phyloP scores from a whole-genome alignment of 2,888 invertebrate genomes.

The Acheta domesticus region DNA sequence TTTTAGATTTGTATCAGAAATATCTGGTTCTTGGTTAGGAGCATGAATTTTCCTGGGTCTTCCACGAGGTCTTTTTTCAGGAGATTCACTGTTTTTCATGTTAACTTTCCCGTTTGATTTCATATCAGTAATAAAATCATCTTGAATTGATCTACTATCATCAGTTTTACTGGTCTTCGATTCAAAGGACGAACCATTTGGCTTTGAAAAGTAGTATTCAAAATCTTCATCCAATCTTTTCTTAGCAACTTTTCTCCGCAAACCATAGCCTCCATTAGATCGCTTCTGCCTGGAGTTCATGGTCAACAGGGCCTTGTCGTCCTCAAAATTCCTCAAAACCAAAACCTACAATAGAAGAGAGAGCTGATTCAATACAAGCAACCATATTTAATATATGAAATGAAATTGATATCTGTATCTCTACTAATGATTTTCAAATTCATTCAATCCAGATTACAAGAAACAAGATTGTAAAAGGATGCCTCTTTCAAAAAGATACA shows the following conservation, averaged over 20 bases:
- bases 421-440: neutral
- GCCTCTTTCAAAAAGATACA: neutral
- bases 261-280: slow-evolving; percentile 37
- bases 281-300: slow-evolving; percentile 36
- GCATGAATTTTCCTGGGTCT: slow-evolving; percentile 33
- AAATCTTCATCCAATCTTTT: slow-evolving; percentile 38
- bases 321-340: slow-evolving; percentile 27
- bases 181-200: slow-evolving; percentile 22
- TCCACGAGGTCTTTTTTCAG: slow-evolving; percentile 32
- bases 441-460: neutral
- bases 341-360: slow-evolving; percentile 36
- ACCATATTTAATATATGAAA: neutral
- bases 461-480: slow-evolving; percentile 10
- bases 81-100: slow-evolving; percentile 26
- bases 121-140: slow-evolving; percentile 22
- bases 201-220: slow-evolving; percentile 38
- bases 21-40: slow-evolving; percentile 23
- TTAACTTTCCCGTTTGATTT: slow-evolving; percentile 22
- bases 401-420: neutral
- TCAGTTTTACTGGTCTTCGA: neutral
- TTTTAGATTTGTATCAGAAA: slow-evolving; percentile 22
- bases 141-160: slow-evolving; percentile 20
- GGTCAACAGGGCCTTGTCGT: slow-evolving; percentile 21
- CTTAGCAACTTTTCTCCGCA: slow-evolving; percentile 36
- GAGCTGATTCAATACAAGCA: slow-evolving; percentile 35